Evolutionary conservation across 2,797 vertebrate species (phyloP), one percentile per base, ranked within the genome.

Genomic region (Vespertilio murinus): DNA sequence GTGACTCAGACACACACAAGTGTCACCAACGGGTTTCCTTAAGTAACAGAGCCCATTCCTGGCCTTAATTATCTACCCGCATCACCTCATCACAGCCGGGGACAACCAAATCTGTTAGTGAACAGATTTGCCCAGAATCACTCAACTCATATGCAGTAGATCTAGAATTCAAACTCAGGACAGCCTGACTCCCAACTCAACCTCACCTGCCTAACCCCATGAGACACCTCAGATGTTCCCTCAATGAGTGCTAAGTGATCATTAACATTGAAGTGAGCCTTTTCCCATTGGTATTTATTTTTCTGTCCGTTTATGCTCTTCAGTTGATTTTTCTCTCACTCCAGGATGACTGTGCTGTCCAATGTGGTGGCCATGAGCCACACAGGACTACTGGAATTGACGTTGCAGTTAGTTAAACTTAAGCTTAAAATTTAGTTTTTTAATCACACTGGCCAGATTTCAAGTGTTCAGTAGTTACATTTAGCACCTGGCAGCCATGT

Each of bases 401-500:
- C 40, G 56, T 69, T 95, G 67, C 56, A 75, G 18, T 88, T 73
- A 84, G 59, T 79, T 82, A 25, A 71, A 91, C 75, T 86, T 12
- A 75, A 89, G 49, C 75, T 18, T 20, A 82, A 85, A 90, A 22
- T 49, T 64, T 30, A 71, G 2, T 90, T 69, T 23, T 25, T 82
- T 11, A 1, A 11, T 70, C 38, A 4, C 8, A 71, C 16, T 61
- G 23, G 59, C 8, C 74, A 61, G 8, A 77, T 56, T 86, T 45
- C 79, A 71, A 22, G 35, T 35, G 30, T 67, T 45, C 22, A 38
- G 0, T 9, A 23, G 59, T 82, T 71, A 22, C 16, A 16, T 52
- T 65, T 73, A 56, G 40, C 17, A 54, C 3, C 2, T 74, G 64
- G 30, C 33, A 59, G 8, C 59, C 73, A 30, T 25, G 18, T n/a